These are phyloP conservation scores for Caradrina clavipalpis DNA, from an alignment of 2,888 invertebrate species.

Conservation along the genomic window DNA sequence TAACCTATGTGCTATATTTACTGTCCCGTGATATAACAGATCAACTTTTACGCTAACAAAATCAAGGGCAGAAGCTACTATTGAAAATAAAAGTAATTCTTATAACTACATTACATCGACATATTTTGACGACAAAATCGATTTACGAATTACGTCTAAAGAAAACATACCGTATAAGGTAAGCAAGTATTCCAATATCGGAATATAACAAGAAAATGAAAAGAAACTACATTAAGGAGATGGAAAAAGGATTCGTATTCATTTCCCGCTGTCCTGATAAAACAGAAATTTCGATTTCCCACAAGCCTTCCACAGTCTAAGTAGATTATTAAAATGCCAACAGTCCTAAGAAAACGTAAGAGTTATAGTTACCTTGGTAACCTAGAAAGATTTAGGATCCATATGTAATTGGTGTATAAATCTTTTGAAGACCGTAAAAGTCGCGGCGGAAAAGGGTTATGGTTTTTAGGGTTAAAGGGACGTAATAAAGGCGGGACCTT, in stretches of 20 bases:
- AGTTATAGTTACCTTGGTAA: conserved; percentile 16
- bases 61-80: too few relatives aligned
- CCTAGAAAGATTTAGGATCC: conserved; percentile 49
- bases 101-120: background rate
- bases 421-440: conserved; percentile 54
- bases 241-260: conserved; percentile 10
- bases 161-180: conserved; percentile 4
- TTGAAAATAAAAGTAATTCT: background rate
- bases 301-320: conserved; percentile 20
- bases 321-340: conserved; percentile 43
- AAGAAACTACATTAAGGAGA: conserved; percentile 2
- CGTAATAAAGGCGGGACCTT: conserved; percentile 37
- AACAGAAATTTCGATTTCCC: conserved; percentile 25
- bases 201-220: background rate
- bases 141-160: background rate
- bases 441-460: conserved; percentile 54
- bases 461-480: conserved; percentile 30
- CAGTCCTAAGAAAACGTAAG: conserved; percentile 6
- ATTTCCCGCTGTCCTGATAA: conserved; percentile 30
- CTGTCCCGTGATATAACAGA: too few relatives aligned
- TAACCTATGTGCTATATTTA: too few relatives aligned
- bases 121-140: background rate
- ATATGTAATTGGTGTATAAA: conserved; percentile 62
- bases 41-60: too few relatives aligned
- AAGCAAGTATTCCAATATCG: background rate